Evolutionary conservation across 2,113 vertebrate species (phyloP).

Genomic region (Mesoclemmys tuberculata): DNA sequence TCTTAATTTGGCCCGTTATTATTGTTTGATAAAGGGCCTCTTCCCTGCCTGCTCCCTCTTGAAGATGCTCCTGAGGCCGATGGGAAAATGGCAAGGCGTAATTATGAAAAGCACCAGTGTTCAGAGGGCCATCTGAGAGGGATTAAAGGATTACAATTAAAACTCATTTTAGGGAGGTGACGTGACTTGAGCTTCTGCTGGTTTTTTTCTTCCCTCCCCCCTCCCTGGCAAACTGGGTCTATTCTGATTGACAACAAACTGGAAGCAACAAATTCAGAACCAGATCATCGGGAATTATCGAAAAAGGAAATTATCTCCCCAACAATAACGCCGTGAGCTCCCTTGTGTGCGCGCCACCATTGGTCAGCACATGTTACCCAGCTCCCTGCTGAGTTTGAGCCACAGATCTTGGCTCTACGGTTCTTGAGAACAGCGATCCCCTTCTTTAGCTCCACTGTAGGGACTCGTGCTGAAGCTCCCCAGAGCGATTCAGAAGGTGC

Average conservation of each 20-base stretch:
- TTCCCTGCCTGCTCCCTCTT: conserved; percentile 70
- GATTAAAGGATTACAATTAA: conserved; percentile 86
- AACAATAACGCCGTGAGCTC: too few relatives aligned
- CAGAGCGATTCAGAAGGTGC: neutral
- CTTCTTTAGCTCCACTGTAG: neutral
- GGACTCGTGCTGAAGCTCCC: neutral
- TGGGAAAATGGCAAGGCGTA: conserved; percentile 82
- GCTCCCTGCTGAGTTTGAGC: neutral
- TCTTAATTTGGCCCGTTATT: conserved; percentile 73
- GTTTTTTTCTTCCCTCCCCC: neutral
- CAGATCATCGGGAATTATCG: conserved; percentile 48
- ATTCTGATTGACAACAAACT: conserved; percentile 68
- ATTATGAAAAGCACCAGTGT: conserved; percentile 81
- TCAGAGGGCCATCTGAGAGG: conserved; percentile 81
- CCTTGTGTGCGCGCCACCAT: too few relatives aligned
- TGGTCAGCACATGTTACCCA: too few relatives aligned
- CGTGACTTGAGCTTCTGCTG: conserved; percentile 65
- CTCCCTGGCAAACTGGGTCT: conserved; percentile 64
- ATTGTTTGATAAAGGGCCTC: conserved; percentile 69
- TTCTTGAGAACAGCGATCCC: neutral
- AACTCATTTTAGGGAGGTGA: conserved; percentile 74
- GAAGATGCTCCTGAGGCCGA: conserved; percentile 74
- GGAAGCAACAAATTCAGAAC: conserved; percentile 50
- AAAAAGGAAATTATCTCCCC: conserved; percentile 25
- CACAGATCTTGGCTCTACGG: too few relatives aligned